Conservation (phyloP, 2,888 invertebrate genomes). For the Drosophila affinis region DNA sequence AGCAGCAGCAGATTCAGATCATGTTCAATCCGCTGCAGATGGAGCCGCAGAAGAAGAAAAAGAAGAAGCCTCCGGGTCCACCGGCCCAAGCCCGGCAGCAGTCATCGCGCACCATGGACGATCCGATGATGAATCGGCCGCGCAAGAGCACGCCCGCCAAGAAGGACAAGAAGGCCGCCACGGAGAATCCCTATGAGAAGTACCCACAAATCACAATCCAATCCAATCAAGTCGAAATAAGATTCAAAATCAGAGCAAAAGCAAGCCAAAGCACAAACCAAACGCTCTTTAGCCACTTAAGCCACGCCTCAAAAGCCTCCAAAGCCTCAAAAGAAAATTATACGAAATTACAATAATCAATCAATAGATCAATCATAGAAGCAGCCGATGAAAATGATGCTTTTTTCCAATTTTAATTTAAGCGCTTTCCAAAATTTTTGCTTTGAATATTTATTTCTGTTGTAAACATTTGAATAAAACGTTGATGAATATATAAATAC, state of each 20-base stretch:
- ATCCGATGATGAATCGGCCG: conserved; percentile 83
- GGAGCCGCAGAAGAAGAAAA: conserved; percentile 74
- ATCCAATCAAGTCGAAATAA: conserved; percentile 4
- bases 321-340: neutral
- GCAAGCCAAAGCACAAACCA: conserved; percentile 32
- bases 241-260: conserved; percentile 3
- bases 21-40: conserved; percentile 35
- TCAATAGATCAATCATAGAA: neutral
- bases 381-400: neutral
- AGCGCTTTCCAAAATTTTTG: neutral
- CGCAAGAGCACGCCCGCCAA: conserved; percentile 71
- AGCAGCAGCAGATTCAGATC: conserved; percentile 58
- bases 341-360: neutral
- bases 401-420: conserved; percentile 10
- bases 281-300: conserved; percentile 36
- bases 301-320: conserved; percentile 15
- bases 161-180: conserved; percentile 61
- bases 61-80: conserved; percentile 79
- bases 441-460: conserved; percentile 9
- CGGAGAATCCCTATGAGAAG: conserved; percentile 74
- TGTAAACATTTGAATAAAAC: conserved; percentile 36
- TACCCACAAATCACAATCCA: conserved; percentile 56
- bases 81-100: conserved; percentile 77
- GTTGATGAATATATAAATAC: neutral
- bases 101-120: conserved; percentile 78